These are phyloP conservation scores for Formica exsecta DNA, from an alignment of 1,140 invertebrate species.

Conservation along the genomic window DNA sequence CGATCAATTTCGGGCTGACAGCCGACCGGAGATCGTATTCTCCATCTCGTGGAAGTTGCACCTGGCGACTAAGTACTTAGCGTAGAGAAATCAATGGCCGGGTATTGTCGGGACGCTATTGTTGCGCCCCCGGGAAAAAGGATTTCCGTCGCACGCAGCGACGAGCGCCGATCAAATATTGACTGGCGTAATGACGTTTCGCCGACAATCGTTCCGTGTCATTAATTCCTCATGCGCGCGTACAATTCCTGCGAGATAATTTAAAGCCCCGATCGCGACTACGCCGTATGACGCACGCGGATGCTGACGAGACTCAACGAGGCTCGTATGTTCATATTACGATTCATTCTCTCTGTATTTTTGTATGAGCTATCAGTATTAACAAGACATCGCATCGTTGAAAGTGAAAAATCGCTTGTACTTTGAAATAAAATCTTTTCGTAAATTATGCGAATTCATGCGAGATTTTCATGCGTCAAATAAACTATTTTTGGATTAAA, in stretches of 20 bases:
- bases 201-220: constrained; percentile 59
- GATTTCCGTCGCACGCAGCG: constrained; percentile 31
- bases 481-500: background rate
- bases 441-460: background rate
- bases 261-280: background rate
- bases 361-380: background rate
- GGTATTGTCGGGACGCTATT: constrained; percentile 54
- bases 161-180: constrained; percentile 61
- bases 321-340: background rate
- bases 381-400: background rate
- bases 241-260: background rate
- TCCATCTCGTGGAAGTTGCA: background rate
- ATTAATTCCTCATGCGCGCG: constrained; percentile 50
- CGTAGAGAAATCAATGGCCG: constrained; percentile 39
- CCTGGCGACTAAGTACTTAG: constrained; percentile 25
- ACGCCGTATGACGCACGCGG: background rate
- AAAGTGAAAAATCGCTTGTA: background rate
- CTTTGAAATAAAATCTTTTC: background rate
- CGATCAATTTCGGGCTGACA: constrained; percentile 60
- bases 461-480: background rate
- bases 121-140: constrained; percentile 20
- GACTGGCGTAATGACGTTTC: constrained; percentile 61
- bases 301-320: constrained; percentile 35
- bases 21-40: constrained; percentile 21
- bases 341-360: background rate